These are phyloP conservation scores for Apis florea DNA, from an alignment of 1,140 invertebrate species.

Conservation along the genomic window DNA sequence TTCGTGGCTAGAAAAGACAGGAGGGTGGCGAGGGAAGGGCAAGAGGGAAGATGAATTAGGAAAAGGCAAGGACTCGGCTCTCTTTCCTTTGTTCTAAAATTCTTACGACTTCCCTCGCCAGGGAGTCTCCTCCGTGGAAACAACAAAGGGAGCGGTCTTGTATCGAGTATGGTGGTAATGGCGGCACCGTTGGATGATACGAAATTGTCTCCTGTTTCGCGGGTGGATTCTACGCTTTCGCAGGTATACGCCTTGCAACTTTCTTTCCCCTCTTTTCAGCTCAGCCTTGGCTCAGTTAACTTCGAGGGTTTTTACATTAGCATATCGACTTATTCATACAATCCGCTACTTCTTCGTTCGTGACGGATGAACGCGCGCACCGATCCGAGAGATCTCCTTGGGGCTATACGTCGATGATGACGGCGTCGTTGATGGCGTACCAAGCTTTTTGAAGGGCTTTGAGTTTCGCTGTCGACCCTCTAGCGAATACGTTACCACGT, in stretches of 20 bases:
- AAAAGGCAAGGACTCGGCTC: conserved; percentile 41
- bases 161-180: conserved; percentile 61
- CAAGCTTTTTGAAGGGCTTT: conserved; percentile 37
- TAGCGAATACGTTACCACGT: conserved; percentile 46
- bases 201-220: conserved; percentile 63
- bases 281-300: conserved; percentile 64
- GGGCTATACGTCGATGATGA: conserved; percentile 38
- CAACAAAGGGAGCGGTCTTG: conserved; percentile 67
- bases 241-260: conserved; percentile 60
- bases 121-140: conserved; percentile 38
- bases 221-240: conserved; percentile 50
- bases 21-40: neutral
- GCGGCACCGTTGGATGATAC: conserved; percentile 39
- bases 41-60: conserved; percentile 40
- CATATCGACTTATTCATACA: conserved; percentile 77
- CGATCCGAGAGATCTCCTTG: neutral
- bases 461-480: conserved; percentile 38
- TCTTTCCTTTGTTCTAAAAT: conserved; percentile 72
- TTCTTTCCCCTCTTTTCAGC: conserved; percentile 52
- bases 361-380: conserved; percentile 28
- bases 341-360: conserved; percentile 49
- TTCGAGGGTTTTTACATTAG: conserved; percentile 73
- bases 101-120: conserved; percentile 68
- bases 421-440: conserved; percentile 25
- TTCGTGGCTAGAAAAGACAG: neutral